Evolutionary conservation across 2,797 vertebrate genomes (phyloP).

Genomic region (Limosa lapponica): DNA sequence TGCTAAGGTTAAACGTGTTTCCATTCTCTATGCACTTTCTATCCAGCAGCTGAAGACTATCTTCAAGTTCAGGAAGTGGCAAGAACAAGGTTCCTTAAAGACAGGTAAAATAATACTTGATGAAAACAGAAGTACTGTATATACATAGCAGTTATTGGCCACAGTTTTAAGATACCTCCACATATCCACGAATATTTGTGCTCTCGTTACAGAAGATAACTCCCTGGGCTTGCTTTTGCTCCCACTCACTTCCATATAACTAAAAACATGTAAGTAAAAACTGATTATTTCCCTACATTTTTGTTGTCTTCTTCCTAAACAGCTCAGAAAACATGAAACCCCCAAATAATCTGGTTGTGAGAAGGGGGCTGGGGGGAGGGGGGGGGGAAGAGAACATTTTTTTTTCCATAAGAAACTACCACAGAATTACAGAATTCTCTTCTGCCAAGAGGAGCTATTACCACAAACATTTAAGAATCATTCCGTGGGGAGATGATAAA

Average conservation of each 20-base stretch:
- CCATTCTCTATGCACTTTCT: not conserved
- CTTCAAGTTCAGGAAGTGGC: not conserved
- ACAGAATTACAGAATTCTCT: not conserved
- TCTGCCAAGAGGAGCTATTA: not conserved
- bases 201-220: not conserved
- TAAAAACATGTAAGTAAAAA: not conserved
- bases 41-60: not conserved
- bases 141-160: not conserved
- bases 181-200: not conserved
- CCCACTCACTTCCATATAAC: not conserved
- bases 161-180: not conserved
- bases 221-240: not conserved
- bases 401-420: not conserved
- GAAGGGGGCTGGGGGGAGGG: not conserved
- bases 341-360: not conserved
- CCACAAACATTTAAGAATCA: not conserved
- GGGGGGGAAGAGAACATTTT: not conserved
- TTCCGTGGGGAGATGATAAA: not conserved
- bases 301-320: not conserved
- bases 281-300: not conserved
- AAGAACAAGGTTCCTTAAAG: not conserved
- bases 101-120: not conserved
- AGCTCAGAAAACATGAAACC: not conserved
- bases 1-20: not conserved
- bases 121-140: not conserved